These are phyloP conservation scores for Sebastes taczanowskii DNA, from an alignment of 2,797 vertebrate genomes.

Conservation along the genomic window DNA sequence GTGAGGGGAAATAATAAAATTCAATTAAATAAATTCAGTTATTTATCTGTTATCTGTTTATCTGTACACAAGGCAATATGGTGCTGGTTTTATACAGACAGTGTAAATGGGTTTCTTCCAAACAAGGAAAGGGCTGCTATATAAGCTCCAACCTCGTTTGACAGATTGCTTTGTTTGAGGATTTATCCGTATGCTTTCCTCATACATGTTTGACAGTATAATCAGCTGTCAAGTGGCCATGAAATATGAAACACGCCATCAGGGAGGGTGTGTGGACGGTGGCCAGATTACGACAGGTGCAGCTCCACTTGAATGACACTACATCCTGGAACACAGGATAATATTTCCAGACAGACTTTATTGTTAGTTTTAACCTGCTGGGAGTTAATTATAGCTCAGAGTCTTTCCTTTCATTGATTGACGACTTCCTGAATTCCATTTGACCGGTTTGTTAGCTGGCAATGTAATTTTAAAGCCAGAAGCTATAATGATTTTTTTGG, in stretches of 20 bases:
- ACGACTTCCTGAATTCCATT: constrained; percentile 6
- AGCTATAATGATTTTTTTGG: neutral
- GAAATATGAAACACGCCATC: constrained; percentile 26
- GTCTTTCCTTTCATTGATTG: constrained; percentile 7
- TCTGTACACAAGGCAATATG: neutral
- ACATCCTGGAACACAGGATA: constrained; percentile 41
- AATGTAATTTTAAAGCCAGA: neutral
- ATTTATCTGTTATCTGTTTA: neutral
- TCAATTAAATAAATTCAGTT: neutral
- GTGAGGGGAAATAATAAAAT: neutral
- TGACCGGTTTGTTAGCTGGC: neutral
- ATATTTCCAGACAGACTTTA: constrained; percentile 11
- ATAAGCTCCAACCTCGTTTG: neutral
- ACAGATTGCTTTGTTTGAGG: neutral
- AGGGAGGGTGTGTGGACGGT: neutral
- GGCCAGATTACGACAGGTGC: constrained; percentile 22
- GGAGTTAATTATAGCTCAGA: neutral
- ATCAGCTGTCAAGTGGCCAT: constrained; percentile 7
- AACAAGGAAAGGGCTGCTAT: neutral
- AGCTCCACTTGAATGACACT: neutral
- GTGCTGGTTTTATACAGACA: neutral
- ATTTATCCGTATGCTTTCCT: neutral
- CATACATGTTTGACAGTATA: constrained; percentile 19
- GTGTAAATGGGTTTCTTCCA: neutral
- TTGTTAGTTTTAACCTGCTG: constrained; percentile 13